Base-by-base conservation (phyloP, 1,140 invertebrate species). In the Alviniconcha marisindica region DNA sequence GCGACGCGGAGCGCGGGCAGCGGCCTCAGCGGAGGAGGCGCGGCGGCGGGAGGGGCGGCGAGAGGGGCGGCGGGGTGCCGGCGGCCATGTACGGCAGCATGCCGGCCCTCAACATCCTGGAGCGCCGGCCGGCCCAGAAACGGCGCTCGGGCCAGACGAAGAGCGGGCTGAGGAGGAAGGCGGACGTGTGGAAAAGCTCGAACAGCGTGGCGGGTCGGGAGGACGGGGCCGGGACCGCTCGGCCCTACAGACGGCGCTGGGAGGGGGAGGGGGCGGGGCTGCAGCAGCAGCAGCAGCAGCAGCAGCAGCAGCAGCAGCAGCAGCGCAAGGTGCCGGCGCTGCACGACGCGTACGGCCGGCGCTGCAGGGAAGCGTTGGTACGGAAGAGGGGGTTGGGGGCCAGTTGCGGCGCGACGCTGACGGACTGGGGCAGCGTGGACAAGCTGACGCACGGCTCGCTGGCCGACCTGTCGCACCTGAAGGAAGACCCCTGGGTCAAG, bases 401-500 rank as follows among this genome's bases (percentile, higher is more conserved):
- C 33, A 40, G 33, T 15, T 66, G 28, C 2, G 77, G 77, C 18
- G 86, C 86, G 21, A 84, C 69, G 69, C 54, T 87, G 24, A 87
- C 82, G 71, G 60, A 84, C 82, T 87, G 86, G 86, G 81, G 82
- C 80, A 87, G 86, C 54, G 63, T 69, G 10, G 86, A 87, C 42
- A 85, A 87, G 56, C 77, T 87, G 48, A 83, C 82, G 10, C 48
- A 82, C n/a, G 86, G 79, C 21, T 87, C 86, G 4, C 76, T 80
- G 54, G 66, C 36, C 24, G 84, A 85, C 48, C 42, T 87, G 14
- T 82, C 82, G 24, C 81, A 85, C 42, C 66, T 85, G 38, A n/a
- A 82, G 33, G 88, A 89, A 28, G 87, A 89, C 78, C 88, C 88
- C 2, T 89, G 88, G 88, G 81, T 87, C 78, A 83, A 54, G 42